Conservation (phyloP, 2,888 invertebrate species). For the Epirrhoe alternata region DNA sequence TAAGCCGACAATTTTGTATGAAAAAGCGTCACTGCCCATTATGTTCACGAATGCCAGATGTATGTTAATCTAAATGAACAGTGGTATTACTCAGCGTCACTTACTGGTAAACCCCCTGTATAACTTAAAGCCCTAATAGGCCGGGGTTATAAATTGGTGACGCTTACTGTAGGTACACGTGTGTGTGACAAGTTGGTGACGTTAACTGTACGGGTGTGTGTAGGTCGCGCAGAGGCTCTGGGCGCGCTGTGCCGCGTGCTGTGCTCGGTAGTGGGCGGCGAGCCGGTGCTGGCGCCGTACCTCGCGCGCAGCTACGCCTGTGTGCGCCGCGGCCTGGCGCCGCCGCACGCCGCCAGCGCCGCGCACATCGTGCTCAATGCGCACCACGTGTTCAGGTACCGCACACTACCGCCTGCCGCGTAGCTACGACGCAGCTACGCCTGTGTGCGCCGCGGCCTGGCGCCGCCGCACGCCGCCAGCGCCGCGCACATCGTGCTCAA, state of each 20-base stretch:
- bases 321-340: conserved; percentile 93
- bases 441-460: conserved; percentile 94
- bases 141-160: too few species aligned
- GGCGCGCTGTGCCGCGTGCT: conserved; percentile 98
- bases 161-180: too few species aligned
- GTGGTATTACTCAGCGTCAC: too few species aligned
- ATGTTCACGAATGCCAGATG: too few species aligned
- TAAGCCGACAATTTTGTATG: too few species aligned
- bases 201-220: neutral
- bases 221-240: conserved; percentile 96
- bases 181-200: neutral
- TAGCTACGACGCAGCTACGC: too few species aligned
- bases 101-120: too few species aligned
- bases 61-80: too few species aligned
- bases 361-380: conserved; percentile 95
- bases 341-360: conserved; percentile 84
- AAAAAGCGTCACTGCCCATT: too few species aligned
- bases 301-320: conserved; percentile 97
- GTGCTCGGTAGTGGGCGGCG: conserved; percentile 97
- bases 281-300: conserved; percentile 96
- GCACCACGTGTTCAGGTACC: conserved; percentile 92
- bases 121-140: too few species aligned
- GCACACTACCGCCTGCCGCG: too few species aligned
- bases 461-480: conserved; percentile 80
- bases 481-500: conserved; percentile 95